phyloP scores from a whole-genome alignment of 2,113 vertebrate genomes.

The Nasalis larvatus region DNA sequence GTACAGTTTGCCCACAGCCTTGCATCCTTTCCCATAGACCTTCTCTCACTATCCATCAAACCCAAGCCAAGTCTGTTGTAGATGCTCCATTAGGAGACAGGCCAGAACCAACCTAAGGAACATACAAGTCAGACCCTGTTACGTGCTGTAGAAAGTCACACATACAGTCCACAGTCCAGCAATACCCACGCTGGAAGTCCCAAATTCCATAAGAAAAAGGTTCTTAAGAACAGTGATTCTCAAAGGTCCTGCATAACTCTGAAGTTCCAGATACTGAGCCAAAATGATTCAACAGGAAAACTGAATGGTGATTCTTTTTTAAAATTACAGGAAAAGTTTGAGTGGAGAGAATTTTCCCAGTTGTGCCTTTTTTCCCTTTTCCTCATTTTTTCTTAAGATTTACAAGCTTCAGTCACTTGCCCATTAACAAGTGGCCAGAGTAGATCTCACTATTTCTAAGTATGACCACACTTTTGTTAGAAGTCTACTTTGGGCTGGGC shows the following conservation, averaged over 20 bases:
- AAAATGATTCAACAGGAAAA: background rate
- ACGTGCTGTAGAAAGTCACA: rapidly evolving
- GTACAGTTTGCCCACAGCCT: background rate
- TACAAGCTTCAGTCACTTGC: background rate
- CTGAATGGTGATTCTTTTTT: background rate
- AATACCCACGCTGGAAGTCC: background rate
- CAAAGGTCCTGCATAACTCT: background rate
- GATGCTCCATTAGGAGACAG: background rate
- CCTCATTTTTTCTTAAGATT: background rate
- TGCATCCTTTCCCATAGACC: background rate
- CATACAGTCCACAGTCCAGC: rapidly evolving
- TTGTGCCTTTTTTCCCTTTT: background rate
- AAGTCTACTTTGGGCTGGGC: background rate
- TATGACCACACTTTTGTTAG: background rate
- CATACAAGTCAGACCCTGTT: background rate
- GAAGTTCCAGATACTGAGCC: background rate
- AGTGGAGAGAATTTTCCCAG: background rate
- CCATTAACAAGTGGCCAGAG: background rate
- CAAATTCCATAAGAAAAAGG: background rate
- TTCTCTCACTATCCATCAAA: background rate
- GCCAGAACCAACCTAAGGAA: no score
- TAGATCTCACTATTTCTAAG: background rate
- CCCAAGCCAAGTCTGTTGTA: background rate
- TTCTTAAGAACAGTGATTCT: background rate
- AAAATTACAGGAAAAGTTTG: background rate